A percentile compares a stretch with the other conserved stretches of the same genome.
Evolutionary conservation across 1,140 invertebrate species (phyloP).

Genomic region (Dendrolimus kikuchii): DNA sequence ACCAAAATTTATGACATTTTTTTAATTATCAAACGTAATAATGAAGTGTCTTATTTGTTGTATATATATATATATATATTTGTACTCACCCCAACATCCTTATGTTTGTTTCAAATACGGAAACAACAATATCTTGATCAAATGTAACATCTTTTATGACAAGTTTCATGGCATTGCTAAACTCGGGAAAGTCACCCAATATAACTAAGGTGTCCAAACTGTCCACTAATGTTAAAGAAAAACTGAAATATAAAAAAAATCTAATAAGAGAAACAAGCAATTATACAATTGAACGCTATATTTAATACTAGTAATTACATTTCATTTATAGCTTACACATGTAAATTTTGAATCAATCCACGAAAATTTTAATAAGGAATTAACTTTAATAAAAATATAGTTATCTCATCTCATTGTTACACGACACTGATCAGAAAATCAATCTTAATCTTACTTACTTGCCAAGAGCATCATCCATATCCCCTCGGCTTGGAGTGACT

Average conservation of each 20-base stretch:
- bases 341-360: no score
- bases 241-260: conserved; percentile 80
- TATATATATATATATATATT: conserved; percentile 11
- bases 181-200: conserved; percentile 93
- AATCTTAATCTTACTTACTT: conserved; percentile 85
- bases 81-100: conserved; percentile 90
- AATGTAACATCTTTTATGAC: conserved; percentile 91
- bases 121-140: conserved; percentile 96
- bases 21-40: no score
- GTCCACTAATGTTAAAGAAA: conserved; percentile 96
- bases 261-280: background rate
- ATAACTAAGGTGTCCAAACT: conserved; percentile 94
- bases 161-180: conserved; percentile 91
- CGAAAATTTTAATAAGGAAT: no score
- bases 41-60: no score
- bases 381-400: no score
- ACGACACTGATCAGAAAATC: background rate
- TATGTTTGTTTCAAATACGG: conserved; percentile 99
- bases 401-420: background rate
- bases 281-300: no score
- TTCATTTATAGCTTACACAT: no score
- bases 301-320: no score
- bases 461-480: conserved; percentile 96
- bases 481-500: conserved; percentile 89
- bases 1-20: no score